Conservation (phyloP, 2,888 invertebrate genomes). For the Amiota minor region DNA sequence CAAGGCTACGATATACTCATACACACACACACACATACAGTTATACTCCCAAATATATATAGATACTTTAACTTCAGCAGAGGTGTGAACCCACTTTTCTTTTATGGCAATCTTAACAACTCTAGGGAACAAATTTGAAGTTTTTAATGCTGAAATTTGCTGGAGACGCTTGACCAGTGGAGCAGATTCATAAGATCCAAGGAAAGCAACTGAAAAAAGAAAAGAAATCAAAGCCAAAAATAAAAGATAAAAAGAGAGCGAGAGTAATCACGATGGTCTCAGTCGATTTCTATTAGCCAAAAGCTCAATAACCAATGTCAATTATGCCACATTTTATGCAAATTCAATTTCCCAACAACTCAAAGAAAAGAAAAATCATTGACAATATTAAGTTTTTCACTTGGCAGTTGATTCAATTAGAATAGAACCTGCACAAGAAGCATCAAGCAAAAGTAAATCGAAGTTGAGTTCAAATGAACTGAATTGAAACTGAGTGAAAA, state of each 20-base stretch:
- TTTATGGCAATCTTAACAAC: neutral
- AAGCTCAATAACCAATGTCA: slow-evolving; percentile 19
- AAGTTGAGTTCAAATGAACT: neutral
- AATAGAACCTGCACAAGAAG: neutral
- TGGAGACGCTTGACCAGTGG: neutral
- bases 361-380: slow-evolving; percentile 1
- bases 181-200: neutral
- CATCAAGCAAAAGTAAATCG: neutral
- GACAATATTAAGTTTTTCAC: slow-evolving; percentile 18
- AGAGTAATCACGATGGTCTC: neutral
- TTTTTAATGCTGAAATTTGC: neutral
- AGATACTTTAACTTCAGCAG: neutral
- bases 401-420: slow-evolving; percentile 12
- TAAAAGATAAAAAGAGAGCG: neutral
- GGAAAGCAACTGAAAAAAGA: neutral
- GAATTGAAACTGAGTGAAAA: neutral
- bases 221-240: neutral
- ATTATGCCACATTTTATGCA: slow-evolving; percentile 23
- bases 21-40: neutral
- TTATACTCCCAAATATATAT: no score
- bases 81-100: slow-evolving; percentile 11
- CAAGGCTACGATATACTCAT: neutral
- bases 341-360: slow-evolving; percentile 18
- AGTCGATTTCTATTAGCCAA: neutral
- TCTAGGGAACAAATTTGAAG: neutral